A percentile compares a stretch with the other conserved stretches of the same genome.
phyloP scores from a whole-genome alignment of 1,140 invertebrate genomes.

The Pseudomyrmex flavicornis region DNA sequence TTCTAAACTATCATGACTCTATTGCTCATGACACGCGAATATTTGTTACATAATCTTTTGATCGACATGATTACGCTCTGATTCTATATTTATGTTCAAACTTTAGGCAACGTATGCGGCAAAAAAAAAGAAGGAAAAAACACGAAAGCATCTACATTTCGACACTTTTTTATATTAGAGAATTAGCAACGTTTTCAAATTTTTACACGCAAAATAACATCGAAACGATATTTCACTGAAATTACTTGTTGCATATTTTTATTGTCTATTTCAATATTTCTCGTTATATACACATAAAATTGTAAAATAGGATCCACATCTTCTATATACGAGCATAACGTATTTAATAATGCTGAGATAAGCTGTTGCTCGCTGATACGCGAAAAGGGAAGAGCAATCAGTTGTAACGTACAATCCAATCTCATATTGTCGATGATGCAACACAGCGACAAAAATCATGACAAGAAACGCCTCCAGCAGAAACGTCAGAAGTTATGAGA shows the following conservation, averaged over 20 bases:
- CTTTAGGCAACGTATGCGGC: not conserved
- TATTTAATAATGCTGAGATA: not conserved
- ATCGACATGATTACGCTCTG: conserved; percentile 23
- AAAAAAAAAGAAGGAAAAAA: not conserved
- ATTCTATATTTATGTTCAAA: not conserved
- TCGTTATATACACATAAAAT: no score
- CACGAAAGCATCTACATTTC: not conserved
- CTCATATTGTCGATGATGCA: conserved; percentile 28
- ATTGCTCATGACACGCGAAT: not conserved
- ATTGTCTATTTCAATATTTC: not conserved
- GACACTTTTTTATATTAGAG: no score
- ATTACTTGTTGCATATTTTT: not conserved
- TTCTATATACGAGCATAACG: not conserved
- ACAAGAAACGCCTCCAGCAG: not conserved
- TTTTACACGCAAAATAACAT: not conserved
- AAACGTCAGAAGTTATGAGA: conserved; percentile 8
- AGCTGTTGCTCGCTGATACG: not conserved
- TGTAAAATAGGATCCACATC: not conserved
- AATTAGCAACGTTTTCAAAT: not conserved
- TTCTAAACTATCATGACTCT: not conserved
- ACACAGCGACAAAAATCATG: not conserved
- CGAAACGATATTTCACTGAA: not conserved
- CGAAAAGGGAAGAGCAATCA: conserved; percentile 9
- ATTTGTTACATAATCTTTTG: conserved; percentile 23
- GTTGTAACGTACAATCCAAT: conserved; percentile 37